A percentile compares a stretch with the other conserved stretches of the same genome.
Conservation (phyloP, 2,797 vertebrate species). For the Epinephelus coioides region DNA sequence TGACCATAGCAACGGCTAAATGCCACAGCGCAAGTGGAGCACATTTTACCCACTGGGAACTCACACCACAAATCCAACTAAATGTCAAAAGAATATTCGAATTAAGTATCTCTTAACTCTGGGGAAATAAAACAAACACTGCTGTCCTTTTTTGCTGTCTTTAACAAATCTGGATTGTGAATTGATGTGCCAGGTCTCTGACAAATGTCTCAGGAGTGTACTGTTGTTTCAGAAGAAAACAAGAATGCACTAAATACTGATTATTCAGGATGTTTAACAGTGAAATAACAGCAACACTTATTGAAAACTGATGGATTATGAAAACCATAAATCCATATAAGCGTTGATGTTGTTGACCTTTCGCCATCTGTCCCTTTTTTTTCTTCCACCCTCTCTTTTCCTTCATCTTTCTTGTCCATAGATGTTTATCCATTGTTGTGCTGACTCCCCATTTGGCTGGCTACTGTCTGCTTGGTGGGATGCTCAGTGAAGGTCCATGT, state of each 20-base stretch:
- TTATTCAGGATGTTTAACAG: not conserved
- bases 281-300: conserved; percentile 1
- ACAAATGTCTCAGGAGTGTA: too few relatives aligned
- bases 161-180: conserved; percentile 31
- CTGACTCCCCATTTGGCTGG: conserved; percentile 23
- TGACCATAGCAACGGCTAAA: conserved; percentile 68
- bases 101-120: conserved; percentile 43
- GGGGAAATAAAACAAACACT: conserved; percentile 35
- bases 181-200: not conserved
- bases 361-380: conserved; percentile 3
- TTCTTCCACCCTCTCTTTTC: not conserved
- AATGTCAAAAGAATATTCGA: conserved; percentile 71
- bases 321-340: conserved; percentile 42
- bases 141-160: conserved; percentile 29
- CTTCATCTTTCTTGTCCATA: conserved; percentile 12
- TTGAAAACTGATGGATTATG: conserved; percentile 9
- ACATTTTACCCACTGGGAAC: conserved; percentile 67
- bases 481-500: conserved; percentile 31
- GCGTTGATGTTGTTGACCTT: conserved; percentile 36
- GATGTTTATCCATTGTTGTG: conserved; percentile 3
- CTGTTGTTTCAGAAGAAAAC: too few relatives aligned
- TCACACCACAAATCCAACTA: conserved; percentile 51
- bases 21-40: conserved; percentile 69
- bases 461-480: not conserved
- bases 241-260: not conserved